A percentile compares a stretch with the other conserved stretches of the same genome.
Evolutionary conservation across 1,140 invertebrate species (phyloP).

Genomic region (Atta colombica): DNA sequence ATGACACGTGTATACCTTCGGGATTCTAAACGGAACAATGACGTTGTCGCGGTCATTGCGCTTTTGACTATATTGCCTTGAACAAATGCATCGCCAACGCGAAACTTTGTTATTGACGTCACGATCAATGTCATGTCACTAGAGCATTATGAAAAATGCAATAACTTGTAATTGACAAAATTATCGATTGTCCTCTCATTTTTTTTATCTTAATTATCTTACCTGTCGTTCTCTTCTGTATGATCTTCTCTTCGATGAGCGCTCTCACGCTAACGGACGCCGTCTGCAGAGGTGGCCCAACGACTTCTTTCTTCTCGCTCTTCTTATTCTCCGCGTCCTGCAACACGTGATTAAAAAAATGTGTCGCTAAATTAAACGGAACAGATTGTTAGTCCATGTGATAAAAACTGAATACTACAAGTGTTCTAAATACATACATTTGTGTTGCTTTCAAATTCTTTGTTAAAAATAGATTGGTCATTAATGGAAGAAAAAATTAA

Average conservation of each 20-base stretch:
- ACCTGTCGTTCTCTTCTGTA: conserved; percentile 91
- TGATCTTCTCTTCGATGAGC: conserved; percentile 96
- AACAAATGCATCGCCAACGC: neutral
- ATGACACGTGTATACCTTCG: conserved; percentile 35
- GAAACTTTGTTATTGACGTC: neutral
- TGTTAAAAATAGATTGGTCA: neutral
- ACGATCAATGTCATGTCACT: neutral
- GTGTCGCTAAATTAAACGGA: neutral
- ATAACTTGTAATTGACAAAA: neutral
- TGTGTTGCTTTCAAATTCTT: neutral
- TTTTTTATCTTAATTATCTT: too few relatives aligned
- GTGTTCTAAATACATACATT: neutral
- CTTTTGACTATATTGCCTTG: conserved; percentile 16
- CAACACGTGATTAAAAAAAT: conserved; percentile 69
- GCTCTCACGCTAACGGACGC: conserved; percentile 95
- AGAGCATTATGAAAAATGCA: neutral
- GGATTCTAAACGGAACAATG: conserved; percentile 45
- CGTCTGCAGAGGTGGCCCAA: conserved; percentile 93
- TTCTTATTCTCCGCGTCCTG: conserved; percentile 95
- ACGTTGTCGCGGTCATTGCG: neutral
- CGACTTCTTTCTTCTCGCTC: conserved; percentile 93
- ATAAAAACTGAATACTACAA: neutral
- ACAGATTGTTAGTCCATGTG: neutral
- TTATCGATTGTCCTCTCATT: conserved; percentile 7
- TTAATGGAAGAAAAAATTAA: neutral